Evolutionary conservation across 2,888 invertebrate species (phyloP), one percentile per base, ranked within the genome.

Genomic region (Dilophus febrilis): DNA sequence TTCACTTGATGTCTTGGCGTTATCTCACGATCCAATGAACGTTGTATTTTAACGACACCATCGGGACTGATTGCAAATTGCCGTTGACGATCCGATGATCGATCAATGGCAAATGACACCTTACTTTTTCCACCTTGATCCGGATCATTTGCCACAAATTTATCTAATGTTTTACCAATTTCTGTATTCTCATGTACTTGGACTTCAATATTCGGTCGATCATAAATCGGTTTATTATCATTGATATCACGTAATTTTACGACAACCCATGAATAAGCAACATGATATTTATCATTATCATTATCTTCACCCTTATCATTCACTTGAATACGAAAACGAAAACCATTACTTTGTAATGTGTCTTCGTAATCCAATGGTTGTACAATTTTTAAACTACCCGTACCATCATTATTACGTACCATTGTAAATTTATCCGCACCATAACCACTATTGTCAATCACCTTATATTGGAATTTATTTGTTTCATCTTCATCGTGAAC

Each of bases 401-500:
- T 91, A 35, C 91, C 91, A 58, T 92, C 92, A 61, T 88, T 90
- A 64, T 92, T 91, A 45, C 91, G 72, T 41, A 91, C 91, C 91
- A 92, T 92, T 26, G 91, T 91, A 62, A 92, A 92, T 61, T 91
- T 91, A 64, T 92, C 91, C 44, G 91, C 90, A 44, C 92, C 92
- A 58, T 88, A 91, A 38, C 90, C 90, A 57, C 87, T 88, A 64
- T 84, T 88, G 63, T 90, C 90, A 53, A 91, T 83, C 34, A 85
- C 84, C 68, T 90, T 91, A 59, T 91, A 92, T 55, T 90, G 90
- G 65, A 92, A 92, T 62, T 91, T 90, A 62, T 91, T 92, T 2
- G 90, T 91, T 67, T 91, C 91, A 56, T 92, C 92, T 59, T 90
- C 91, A 53, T 92, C 92, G 56, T 91, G 90, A 38, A 92, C 91